These are phyloP conservation scores for Cygnus atratus DNA, from an alignment of 2,113 vertebrate species.

Conservation along the genomic window DNA sequence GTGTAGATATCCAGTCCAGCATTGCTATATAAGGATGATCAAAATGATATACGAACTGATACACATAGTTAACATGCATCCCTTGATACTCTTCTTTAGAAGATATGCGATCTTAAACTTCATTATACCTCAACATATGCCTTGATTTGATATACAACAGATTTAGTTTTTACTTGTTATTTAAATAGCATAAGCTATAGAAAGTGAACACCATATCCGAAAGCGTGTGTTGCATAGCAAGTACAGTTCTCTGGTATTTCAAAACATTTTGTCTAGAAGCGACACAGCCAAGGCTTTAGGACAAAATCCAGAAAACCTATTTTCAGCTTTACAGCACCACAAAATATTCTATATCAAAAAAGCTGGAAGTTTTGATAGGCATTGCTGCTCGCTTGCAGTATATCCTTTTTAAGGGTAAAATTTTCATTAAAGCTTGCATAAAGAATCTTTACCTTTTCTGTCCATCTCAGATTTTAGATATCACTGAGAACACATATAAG, in stretches of 20 bases:
- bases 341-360: background rate
- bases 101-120: background rate
- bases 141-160: background rate
- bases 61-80: background rate
- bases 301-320: background rate
- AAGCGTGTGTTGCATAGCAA: background rate
- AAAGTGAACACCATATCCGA: background rate
- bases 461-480: background rate
- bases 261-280: background rate
- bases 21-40: background rate
- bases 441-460: background rate
- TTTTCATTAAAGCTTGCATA: background rate
- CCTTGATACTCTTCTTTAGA: background rate
- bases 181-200: background rate
- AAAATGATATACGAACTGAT: background rate
- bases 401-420: background rate
- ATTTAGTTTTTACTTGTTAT: conserved; percentile 9
- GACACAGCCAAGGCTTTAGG: background rate
- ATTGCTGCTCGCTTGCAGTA: background rate
- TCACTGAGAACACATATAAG: background rate
- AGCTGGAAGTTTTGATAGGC: background rate
- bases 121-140: conserved; percentile 11
- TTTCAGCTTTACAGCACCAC: background rate
- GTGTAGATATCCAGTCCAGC: background rate
- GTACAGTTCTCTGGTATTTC: background rate